phyloP scores from a whole-genome alignment of 2,888 invertebrate species.

The Abrostola triplasia region DNA sequence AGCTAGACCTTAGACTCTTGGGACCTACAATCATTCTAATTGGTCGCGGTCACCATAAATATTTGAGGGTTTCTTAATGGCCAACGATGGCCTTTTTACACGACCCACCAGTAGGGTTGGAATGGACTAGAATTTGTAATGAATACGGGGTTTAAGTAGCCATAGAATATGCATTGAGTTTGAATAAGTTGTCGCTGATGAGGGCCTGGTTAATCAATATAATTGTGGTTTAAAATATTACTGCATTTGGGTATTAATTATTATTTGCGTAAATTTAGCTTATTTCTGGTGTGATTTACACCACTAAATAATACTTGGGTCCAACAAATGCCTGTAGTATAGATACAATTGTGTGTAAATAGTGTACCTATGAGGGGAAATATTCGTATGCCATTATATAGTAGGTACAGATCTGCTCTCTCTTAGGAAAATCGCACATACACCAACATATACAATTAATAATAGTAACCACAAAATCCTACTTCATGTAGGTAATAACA shows the following conservation, averaged over 20 bases:
- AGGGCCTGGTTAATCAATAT: conserved; percentile 13
- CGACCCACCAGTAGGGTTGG: conserved; percentile 13
- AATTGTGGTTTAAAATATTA: not conserved
- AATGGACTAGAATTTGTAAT: conserved; percentile 17
- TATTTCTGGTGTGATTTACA: not conserved
- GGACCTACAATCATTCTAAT: conserved; percentile 6
- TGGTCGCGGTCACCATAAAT: conserved; percentile 26
- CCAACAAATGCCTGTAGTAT: too few relatives aligned
- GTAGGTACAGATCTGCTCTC: too few relatives aligned
- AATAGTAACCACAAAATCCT: too few relatives aligned
- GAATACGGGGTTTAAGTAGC: conserved; percentile 31
- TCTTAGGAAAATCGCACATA: too few relatives aligned
- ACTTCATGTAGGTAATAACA: too few relatives aligned
- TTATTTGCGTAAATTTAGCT: not conserved
- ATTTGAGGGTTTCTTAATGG: conserved; percentile 27
- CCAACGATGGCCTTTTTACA: conserved; percentile 20
- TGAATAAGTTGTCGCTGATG: conserved; percentile 3
- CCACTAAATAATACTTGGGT: too few relatives aligned
- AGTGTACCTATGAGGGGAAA: too few relatives aligned
- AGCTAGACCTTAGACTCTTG: not conserved
- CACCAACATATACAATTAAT: too few relatives aligned
- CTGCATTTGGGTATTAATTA: conserved; percentile 9
- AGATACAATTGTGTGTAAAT: too few relatives aligned
- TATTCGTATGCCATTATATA: too few relatives aligned
- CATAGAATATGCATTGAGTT: conserved; percentile 48